Conservation (phyloP, 2,888 invertebrate species). For the Sminthurinus aureus region DNA sequence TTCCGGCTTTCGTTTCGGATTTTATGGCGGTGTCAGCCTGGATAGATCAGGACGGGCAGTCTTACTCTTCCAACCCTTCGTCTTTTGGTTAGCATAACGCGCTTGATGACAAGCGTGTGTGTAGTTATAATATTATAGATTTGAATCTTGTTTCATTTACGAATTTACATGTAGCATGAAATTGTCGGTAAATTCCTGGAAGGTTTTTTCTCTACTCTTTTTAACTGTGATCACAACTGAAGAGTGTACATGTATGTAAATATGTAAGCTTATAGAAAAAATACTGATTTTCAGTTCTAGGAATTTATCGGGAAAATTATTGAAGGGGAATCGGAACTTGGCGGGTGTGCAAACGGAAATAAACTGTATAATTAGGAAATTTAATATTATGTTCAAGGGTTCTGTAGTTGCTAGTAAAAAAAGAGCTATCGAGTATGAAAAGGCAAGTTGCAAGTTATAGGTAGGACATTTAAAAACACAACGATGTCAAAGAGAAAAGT, state of each 20-base stretch:
- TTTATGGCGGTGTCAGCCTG: constrained; percentile 89
- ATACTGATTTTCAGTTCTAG: neutral
- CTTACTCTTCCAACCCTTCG: constrained; percentile 39
- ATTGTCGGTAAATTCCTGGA: neutral
- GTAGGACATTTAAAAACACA: too few relatives aligned
- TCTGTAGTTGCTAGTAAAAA: neutral
- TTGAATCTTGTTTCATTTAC: neutral
- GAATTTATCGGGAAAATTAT: neutral
- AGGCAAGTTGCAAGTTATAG: too few relatives aligned
- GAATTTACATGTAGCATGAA: neutral
- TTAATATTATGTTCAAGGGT: neutral
- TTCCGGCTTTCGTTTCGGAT: constrained; percentile 85
- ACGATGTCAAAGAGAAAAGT: neutral
- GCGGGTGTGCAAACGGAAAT: neutral
- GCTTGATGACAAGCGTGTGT: neutral
- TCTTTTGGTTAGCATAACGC: constrained; percentile 32
- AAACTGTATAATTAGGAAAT: neutral
- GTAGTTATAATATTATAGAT: too few relatives aligned
- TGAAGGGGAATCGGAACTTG: constrained; percentile 5
- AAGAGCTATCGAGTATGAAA: neutral
- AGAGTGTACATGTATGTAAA: too few relatives aligned
- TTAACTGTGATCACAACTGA: too few relatives aligned
- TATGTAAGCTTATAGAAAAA: neutral
- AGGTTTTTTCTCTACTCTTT: neutral
- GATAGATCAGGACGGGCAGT: constrained; percentile 71